These are phyloP conservation scores for Euzophera pinguis DNA, from an alignment of 2,888 invertebrate genomes.

Conservation along the genomic window DNA sequence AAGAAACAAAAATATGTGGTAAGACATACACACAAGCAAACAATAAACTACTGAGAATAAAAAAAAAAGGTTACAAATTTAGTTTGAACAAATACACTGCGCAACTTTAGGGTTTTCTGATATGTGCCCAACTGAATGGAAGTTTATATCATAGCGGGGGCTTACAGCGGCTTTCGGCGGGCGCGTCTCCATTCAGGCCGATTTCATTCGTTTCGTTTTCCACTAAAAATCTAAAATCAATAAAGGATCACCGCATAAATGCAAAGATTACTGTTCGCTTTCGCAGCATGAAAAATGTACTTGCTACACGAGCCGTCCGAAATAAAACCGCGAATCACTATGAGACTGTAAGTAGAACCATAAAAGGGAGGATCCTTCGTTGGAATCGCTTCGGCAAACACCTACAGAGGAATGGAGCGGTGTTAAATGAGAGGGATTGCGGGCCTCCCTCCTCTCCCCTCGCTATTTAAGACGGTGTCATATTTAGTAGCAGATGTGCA, in stretches of 20 bases:
- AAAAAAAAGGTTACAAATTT: conserved; percentile 10
- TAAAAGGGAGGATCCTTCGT: conserved; percentile 73
- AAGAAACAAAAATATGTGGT: no score
- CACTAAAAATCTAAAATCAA: conserved; percentile 80
- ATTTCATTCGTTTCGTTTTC: conserved; percentile 76
- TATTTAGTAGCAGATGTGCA: conserved; percentile 59
- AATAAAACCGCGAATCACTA: conserved; percentile 80
- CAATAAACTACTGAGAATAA: neutral
- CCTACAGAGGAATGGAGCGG: conserved; percentile 74
- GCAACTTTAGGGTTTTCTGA: conserved; percentile 56
- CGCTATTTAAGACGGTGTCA: conserved; percentile 56
- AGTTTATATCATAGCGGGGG: conserved; percentile 72
- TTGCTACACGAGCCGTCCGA: conserved; percentile 73
- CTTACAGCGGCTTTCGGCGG: conserved; percentile 72
- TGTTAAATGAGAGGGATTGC: conserved; percentile 80
- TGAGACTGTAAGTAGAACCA: conserved; percentile 74
- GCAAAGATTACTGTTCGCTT: conserved; percentile 77
- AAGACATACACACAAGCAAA: neutral
- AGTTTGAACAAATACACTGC: conserved; percentile 19
- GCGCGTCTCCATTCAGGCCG: conserved; percentile 74
- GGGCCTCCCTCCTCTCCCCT: conserved; percentile 29
- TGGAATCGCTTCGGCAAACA: conserved; percentile 78
- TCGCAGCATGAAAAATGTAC: conserved; percentile 75
- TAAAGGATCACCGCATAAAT: conserved; percentile 78
- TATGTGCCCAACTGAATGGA: conserved; percentile 63